Conservation (phyloP, 2,888 invertebrate species). For the Pinctada fucata region DNA sequence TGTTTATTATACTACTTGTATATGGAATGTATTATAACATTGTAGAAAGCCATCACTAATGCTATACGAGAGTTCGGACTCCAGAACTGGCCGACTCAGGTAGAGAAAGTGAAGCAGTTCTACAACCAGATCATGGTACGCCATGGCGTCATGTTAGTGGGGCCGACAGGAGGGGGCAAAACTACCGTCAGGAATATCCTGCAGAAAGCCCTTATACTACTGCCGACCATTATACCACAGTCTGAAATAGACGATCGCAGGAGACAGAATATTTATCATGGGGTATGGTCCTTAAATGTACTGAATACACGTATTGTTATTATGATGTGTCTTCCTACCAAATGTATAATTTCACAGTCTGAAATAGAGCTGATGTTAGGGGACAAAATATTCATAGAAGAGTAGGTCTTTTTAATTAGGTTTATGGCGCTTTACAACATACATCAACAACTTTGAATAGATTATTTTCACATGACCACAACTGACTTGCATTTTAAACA, state of each 20-base stretch:
- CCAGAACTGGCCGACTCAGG: conserved; percentile 75
- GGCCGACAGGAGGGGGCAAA: conserved; percentile 76
- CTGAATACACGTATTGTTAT: too few relatives aligned
- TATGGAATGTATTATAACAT: not conserved
- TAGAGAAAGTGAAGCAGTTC: conserved; percentile 76
- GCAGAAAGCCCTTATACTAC: conserved; percentile 73
- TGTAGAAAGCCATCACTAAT: conserved; percentile 74
- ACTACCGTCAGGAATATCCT: conserved; percentile 74
- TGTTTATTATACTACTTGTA: too few relatives aligned
- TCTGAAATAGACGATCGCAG: conserved; percentile 46
- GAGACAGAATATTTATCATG: conserved; percentile 35
- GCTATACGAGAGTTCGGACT: conserved; percentile 73
- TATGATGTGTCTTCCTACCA: too few relatives aligned
- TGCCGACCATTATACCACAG: conserved; percentile 69
- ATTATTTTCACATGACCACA: too few relatives aligned
- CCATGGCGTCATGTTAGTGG: conserved; percentile 77
- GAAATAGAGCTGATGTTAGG: too few relatives aligned
- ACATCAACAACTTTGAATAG: too few relatives aligned
- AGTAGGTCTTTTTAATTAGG: too few relatives aligned
- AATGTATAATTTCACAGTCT: too few relatives aligned
- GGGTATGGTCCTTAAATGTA: too few relatives aligned
- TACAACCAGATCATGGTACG: conserved; percentile 76
- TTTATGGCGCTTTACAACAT: too few relatives aligned
- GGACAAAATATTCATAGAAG: too few relatives aligned
- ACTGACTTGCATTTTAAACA: too few relatives aligned